phyloP scores from a whole-genome alignment of 1,140 invertebrate species.

The Euwallacea fornicatus region DNA sequence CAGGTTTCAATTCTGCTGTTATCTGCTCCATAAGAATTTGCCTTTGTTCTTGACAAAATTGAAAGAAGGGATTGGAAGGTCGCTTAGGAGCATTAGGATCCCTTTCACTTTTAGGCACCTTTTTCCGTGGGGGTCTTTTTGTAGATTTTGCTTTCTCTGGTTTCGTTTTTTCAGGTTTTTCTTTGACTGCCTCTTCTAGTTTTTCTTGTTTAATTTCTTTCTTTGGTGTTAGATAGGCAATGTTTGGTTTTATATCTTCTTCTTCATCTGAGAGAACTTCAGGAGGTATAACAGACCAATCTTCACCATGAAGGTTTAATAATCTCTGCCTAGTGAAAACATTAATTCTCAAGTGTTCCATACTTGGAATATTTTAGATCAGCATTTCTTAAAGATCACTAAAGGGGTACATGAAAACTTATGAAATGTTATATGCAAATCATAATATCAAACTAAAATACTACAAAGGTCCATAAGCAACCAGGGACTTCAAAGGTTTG shows the following conservation, averaged over 20 bases:
- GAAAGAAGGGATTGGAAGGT: constrained; percentile 78
- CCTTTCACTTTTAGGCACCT: constrained; percentile 59
- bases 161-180: constrained; percentile 41
- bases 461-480: too few species aligned
- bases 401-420: background rate
- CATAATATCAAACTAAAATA: too few species aligned
- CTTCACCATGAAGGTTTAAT: constrained; percentile 47
- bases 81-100: constrained; percentile 79
- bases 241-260: constrained; percentile 43
- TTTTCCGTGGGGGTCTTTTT: constrained; percentile 57
- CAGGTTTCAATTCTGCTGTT: constrained; percentile 58
- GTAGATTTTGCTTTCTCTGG: constrained; percentile 42
- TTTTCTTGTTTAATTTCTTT: constrained; percentile 53
- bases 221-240: constrained; percentile 45
- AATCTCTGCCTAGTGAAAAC: constrained; percentile 53
- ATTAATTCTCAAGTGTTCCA: background rate
- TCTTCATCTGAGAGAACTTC: constrained; percentile 45
- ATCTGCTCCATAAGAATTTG: constrained; percentile 69
- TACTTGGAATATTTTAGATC: too few species aligned
- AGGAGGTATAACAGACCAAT: constrained; percentile 50
- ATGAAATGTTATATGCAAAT: too few species aligned
- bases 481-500: too few species aligned
- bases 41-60: constrained; percentile 78
- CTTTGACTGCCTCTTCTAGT: constrained; percentile 51
- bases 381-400: too few species aligned